Evolutionary conservation across 2,797 vertebrate species (phyloP).

Genomic region (Gymnocypris eckloni): DNA sequence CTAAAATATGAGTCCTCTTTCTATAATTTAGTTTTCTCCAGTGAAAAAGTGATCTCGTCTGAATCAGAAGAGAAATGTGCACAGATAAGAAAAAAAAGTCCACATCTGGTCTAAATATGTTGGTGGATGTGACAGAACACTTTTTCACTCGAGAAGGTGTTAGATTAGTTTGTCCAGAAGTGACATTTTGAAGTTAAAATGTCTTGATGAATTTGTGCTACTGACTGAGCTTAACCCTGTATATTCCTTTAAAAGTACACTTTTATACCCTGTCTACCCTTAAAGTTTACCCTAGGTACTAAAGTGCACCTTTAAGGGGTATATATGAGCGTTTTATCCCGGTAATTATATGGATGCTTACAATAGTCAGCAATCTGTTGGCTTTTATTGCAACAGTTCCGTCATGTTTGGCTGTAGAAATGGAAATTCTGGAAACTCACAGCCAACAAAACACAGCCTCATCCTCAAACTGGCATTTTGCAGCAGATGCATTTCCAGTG

Average conservation of each 20-base stretch:
- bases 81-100: neutral
- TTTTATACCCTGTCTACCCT: neutral
- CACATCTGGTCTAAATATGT: neutral
- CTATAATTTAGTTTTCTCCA: neutral
- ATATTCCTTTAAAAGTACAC: neutral
- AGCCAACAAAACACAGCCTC: neutral
- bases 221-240: neutral
- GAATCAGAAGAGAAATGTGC: neutral
- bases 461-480: neutral
- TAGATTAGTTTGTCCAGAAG: neutral
- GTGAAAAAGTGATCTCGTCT: neutral
- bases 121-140: neutral
- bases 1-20: neutral
- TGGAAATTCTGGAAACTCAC: neutral
- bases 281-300: neutral
- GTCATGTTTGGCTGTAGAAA: neutral
- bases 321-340: neutral
- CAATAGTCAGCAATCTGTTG: neutral
- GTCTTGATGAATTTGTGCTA: neutral
- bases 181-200: neutral
- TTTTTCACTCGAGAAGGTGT: neutral
- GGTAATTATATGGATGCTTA: neutral
- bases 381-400: neutral
- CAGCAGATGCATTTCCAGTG: neutral
- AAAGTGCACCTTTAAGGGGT: neutral